Base-by-base conservation (phyloP, 2,797 vertebrate species). In the Sebastes kiyomatsui region DNA sequence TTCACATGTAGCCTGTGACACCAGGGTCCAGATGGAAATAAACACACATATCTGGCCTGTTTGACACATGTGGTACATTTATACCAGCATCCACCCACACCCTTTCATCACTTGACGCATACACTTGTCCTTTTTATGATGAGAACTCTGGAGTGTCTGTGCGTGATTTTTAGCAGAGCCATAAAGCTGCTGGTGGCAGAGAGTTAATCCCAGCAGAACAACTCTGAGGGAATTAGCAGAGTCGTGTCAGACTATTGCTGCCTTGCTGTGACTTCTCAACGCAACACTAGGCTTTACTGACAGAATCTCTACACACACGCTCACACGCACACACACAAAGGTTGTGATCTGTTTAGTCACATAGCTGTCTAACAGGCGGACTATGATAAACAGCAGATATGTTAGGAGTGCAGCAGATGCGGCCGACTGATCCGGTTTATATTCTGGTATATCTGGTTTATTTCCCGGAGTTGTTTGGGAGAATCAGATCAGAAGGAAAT, bases 171-270 rank as follows among this genome's bases (percentile, higher is more conserved):
- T 7, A 52, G 70, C 23, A 58, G 72, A 78, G 66, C 61, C 33
- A 42, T 22, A 38, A 84, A 83, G 78, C 69, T 7, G 28, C 27
- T 30, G 55, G 56, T 54, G 22, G 72, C 62, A 75, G 58, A 67
- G 70, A 84, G 60, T 78, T 84, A 90, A 90, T 88, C 90, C 87
- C 9, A 16, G 30, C 61, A 80, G 75, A 81, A 56, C 60, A 83
- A 81, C 84, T 90, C 74, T 0, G 11, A 61, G 72, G 80, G 87
- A 88, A 87, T 91, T 89, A 93, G 75, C 82, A 77, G 69, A 85
- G 65, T 78, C 72, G 49, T 82, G 87, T 78, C 85, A 84, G 69
- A 77, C 54, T 22, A 52, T 3, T 32, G 72, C 62, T 67, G 83
- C 66, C 13, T 72, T 25, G 62, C 80, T 79, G 82, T 18, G 10